Evolutionary conservation across 2,888 invertebrate genomes (phyloP).

Genomic region (Macropis europaea): DNA sequence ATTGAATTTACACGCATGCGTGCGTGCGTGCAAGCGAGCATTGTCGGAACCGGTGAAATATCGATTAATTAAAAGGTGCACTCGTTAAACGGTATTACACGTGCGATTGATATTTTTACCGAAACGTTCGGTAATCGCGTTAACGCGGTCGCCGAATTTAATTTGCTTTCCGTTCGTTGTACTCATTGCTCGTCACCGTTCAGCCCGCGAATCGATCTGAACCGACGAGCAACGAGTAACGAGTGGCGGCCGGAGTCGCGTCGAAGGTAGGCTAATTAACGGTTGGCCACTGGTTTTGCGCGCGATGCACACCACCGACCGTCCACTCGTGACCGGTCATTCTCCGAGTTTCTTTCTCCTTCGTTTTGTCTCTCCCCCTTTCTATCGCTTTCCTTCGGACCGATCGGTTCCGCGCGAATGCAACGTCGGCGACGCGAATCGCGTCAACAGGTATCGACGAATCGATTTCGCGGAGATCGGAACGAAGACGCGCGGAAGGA

Average conservation of each 20-base stretch:
- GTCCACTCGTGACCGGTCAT: background rate
- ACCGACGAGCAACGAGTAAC: slow-evolving; percentile 59
- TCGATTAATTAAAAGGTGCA: slow-evolving; percentile 74
- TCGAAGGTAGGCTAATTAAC: slow-evolving; percentile 54
- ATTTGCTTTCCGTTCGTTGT: slow-evolving; percentile 67
- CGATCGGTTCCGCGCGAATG: no score
- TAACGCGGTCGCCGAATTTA: slow-evolving; percentile 72
- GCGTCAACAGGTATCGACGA: background rate
- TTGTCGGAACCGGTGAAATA: slow-evolving; percentile 60
- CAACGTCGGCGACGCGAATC: no score
- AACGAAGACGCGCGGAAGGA: background rate
- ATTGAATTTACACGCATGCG: slow-evolving; percentile 29
- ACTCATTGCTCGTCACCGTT: slow-evolving; percentile 21
- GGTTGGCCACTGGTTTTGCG: slow-evolving; percentile 10
- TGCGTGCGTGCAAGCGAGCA: background rate
- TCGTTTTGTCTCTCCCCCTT: background rate
- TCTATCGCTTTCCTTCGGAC: background rate
- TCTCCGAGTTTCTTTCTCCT: background rate
- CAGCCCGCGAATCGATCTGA: slow-evolving; percentile 51
- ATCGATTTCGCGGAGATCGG: background rate
- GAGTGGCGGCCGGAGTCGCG: slow-evolving; percentile 38
- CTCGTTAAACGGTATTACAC: slow-evolving; percentile 74
- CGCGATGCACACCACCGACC: background rate
- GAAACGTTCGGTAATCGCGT: slow-evolving; percentile 71
- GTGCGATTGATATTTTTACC: slow-evolving; percentile 74